A percentile compares a stretch with the other conserved stretches of the same genome.
These are phyloP conservation scores for Tetragonula clypearis DNA, from an alignment of 1,140 invertebrate species.

Conservation along the genomic window DNA sequence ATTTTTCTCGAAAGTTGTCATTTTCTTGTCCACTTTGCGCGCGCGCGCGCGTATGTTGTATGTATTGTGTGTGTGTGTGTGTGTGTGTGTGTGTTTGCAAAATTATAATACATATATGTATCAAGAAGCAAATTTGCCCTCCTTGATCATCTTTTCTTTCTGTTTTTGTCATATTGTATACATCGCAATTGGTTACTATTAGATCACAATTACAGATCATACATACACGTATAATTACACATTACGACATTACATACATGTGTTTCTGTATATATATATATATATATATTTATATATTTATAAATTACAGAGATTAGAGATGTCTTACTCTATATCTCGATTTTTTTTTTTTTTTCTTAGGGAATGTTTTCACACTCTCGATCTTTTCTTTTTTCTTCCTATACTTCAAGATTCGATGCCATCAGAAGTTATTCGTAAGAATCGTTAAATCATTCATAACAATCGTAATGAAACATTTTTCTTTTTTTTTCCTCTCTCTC, in stretches of 20 bases:
- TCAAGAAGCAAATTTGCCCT: background rate
- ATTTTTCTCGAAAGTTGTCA: constrained; percentile 39
- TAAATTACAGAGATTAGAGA: constrained; percentile 46
- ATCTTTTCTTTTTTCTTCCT: background rate
- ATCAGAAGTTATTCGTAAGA: constrained; percentile 24
- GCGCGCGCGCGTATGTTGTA: too few species aligned
- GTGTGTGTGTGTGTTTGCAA: constrained; percentile 4
- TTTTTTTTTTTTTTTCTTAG: background rate
- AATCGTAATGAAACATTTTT: constrained; percentile 36
- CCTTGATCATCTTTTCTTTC: constrained; percentile 6
- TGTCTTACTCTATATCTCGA: constrained; percentile 5
- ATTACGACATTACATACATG: constrained; percentile 53
- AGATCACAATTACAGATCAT: constrained; percentile 57
- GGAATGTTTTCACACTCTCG: constrained; percentile 20
- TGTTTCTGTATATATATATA: constrained; percentile 19
- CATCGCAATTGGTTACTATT: constrained; percentile 47
- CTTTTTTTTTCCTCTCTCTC: background rate
- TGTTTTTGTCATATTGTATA: constrained; percentile 43
- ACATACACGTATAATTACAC: constrained; percentile 59
- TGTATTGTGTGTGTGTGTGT: too few species aligned
- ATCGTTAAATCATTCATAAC: constrained; percentile 28
- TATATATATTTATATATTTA: constrained; percentile 49
- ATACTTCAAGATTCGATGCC: constrained; percentile 7
- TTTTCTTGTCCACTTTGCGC: background rate
- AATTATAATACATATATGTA: constrained; percentile 56